Base-by-base conservation (phyloP, 2,797 vertebrate genomes). In the Micromesistius poutassou region DNA sequence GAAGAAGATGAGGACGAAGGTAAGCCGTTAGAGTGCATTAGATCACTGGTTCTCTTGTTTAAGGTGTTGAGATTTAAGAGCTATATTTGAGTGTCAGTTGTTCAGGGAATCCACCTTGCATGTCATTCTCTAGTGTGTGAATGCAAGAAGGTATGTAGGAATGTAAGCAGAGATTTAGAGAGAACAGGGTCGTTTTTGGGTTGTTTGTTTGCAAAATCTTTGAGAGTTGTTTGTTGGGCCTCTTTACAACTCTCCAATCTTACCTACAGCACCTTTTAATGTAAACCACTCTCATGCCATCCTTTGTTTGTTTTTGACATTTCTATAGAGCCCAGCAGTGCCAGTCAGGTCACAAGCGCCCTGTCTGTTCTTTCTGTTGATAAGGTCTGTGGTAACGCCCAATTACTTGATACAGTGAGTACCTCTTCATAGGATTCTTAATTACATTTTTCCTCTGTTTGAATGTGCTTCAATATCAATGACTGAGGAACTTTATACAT, bases 1-100 rank as follows among this genome's bases (percentile, higher is more conserved):
- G 88, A 86, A 79, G 86, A 93, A 5, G 76, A 81, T 71, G 87
- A 90, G 83, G 88, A 86, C 78, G 86, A 93, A 83, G 88, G 92
- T 91, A 76, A 16, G 55, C 9, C 4, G 4, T 9, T 19, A 30
- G 6, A 10, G 30, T 28, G 38, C 30, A 19, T 14, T 46, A 13
- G 9, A 42, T 50, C 1, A 16, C 74, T 0, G 74, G 4, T 3
- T 31, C 30, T 30, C 30, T 7, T 71, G 70, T 33, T 33, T 6
- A 71, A 14, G 70, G 10, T 30, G 30, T 10, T 16, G 0, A 12
- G 25, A 31, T 30, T 16, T 4, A 13, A 71, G 55, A 25, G 55
- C 55, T 62, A 9, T 62, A 62, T 25, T 25, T 19, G 46, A 50
- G 55, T 25, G 6, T 62, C 36, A 8, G 36, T 10, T 38, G 55